Conservation (phyloP, 2,888 invertebrate species). For the Drosophila acutilabella region DNA sequence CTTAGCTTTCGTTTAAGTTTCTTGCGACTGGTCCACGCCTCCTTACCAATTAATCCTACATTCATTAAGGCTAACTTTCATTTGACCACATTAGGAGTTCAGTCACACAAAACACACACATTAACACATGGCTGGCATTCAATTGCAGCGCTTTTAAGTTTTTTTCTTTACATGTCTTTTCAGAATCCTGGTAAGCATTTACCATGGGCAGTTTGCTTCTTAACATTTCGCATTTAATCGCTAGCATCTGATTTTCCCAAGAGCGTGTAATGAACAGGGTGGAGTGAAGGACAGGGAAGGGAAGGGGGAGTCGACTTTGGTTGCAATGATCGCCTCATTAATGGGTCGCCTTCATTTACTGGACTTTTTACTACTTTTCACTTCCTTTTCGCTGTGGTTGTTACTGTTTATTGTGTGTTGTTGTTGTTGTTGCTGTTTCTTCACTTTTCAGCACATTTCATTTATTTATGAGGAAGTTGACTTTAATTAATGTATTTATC, state of each 20-base stretch:
- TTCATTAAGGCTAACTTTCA: slow-evolving; percentile 68
- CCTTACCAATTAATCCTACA: slow-evolving; percentile 60
- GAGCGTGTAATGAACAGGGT: neutral
- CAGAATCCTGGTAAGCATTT: slow-evolving; percentile 8
- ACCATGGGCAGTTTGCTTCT: neutral
- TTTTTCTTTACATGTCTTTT: slow-evolving; percentile 39
- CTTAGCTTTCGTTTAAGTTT: slow-evolving; percentile 16
- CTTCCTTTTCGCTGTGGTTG: slow-evolving; percentile 7
- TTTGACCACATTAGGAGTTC: slow-evolving; percentile 68
- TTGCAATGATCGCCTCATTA: slow-evolving; percentile 42
- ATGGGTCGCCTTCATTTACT: slow-evolving; percentile 35
- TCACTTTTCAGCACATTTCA: slow-evolving; percentile 63
- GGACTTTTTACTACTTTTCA: slow-evolving; percentile 39
- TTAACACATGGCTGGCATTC: slow-evolving; percentile 17
- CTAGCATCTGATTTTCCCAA: slow-evolving; percentile 4
- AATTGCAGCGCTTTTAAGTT: slow-evolving; percentile 39
- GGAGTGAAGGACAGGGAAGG: neutral
- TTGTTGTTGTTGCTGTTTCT: slow-evolving; percentile 28
- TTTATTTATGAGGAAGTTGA: slow-evolving; percentile 78
- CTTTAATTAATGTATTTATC: slow-evolving; percentile 81
- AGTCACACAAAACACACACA: slow-evolving; percentile 15
- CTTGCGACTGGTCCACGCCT: slow-evolving; percentile 1
- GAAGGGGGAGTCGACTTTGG: slow-evolving; percentile 8
- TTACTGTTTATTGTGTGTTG: slow-evolving; percentile 9
- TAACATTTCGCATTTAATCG: slow-evolving; percentile 6